phyloP scores from a whole-genome alignment of 2,888 invertebrate genomes.

The Tetropium fuscum region DNA sequence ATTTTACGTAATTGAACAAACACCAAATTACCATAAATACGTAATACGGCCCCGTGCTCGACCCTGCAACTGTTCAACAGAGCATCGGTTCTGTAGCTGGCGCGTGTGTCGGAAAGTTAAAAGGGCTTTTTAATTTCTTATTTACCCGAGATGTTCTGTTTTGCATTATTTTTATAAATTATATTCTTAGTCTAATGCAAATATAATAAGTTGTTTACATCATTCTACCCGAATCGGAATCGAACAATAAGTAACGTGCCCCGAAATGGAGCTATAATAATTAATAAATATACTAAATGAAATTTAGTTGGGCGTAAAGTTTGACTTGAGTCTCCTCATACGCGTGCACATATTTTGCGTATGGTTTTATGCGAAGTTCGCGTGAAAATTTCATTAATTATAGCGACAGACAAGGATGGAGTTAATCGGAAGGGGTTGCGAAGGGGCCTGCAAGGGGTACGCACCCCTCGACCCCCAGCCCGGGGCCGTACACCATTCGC shows the following conservation, averaged over 20 bases:
- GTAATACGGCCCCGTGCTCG: no score
- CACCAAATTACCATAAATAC: no score
- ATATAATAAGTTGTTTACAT: no score
- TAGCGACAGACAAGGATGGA: slow-evolving; percentile 55
- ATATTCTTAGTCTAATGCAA: no score
- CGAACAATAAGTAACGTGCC: slow-evolving; percentile 21
- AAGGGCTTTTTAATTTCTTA: no score
- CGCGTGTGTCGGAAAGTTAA: no score
- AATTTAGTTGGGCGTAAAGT: slow-evolving; percentile 22
- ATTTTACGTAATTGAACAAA: no score
- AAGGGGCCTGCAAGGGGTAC: slow-evolving; percentile 56
- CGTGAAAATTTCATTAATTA: slow-evolving; percentile 60
- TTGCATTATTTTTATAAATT: no score
- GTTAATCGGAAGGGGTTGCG: slow-evolving; percentile 57
- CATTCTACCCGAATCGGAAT: no score
- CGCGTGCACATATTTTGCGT: slow-evolving; percentile 28
- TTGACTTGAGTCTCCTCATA: slow-evolving; percentile 19
- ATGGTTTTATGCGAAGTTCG: slow-evolving; percentile 48
- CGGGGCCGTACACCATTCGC: slow-evolving; percentile 58
- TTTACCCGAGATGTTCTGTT: no score
- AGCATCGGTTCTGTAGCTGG: no score
- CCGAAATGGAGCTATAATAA: slow-evolving; percentile 23
- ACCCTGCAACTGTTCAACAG: no score
- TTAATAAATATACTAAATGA: slow-evolving; percentile 27
- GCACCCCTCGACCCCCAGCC: slow-evolving; percentile 54